A percentile compares a stretch with the other conserved stretches of the same genome.
These are phyloP conservation scores for Seladonia tumulorum DNA, from an alignment of 2,888 invertebrate genomes.

Conservation along the genomic window DNA sequence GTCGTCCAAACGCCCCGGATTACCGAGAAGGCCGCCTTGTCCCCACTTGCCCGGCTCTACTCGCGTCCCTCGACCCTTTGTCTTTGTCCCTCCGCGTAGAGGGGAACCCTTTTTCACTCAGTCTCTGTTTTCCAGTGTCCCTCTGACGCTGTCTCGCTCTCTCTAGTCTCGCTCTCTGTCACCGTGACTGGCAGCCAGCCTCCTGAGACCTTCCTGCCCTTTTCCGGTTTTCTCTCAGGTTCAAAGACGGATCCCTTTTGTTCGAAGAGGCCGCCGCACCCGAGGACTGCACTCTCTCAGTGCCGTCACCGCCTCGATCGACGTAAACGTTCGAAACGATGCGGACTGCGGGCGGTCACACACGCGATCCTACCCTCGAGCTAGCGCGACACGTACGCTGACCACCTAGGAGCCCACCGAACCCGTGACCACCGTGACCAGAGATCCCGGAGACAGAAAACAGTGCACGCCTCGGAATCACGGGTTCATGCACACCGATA, in stretches of 20 bases:
- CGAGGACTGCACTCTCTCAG: constrained; percentile 25
- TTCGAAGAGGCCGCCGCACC: constrained; percentile 36
- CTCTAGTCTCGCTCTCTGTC: neutral
- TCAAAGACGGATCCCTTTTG: neutral
- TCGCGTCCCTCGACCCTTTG: neutral
- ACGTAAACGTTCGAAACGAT: constrained; percentile 58
- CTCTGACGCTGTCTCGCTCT: neutral
- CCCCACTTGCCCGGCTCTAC: neutral
- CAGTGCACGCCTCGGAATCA: neutral
- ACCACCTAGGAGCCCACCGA: neutral
- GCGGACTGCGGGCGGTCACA: constrained; percentile 25
- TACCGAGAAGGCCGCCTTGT: neutral
- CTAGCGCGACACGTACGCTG: neutral
- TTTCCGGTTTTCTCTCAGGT: neutral
- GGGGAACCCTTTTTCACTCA: constrained; percentile 12
- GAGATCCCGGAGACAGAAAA: neutral
- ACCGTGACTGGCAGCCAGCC: neutral
- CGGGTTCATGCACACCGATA: constrained; percentile 22
- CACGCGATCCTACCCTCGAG: constrained; percentile 32
- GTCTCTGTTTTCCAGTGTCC: neutral
- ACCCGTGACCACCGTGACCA: neutral
- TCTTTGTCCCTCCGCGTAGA: constrained; percentile 6
- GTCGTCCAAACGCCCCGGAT: neutral
- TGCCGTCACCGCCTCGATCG: constrained; percentile 55
- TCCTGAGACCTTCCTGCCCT: neutral